phyloP scores from a whole-genome alignment of 2,797 vertebrate species.

The Tangara arthus region DNA sequence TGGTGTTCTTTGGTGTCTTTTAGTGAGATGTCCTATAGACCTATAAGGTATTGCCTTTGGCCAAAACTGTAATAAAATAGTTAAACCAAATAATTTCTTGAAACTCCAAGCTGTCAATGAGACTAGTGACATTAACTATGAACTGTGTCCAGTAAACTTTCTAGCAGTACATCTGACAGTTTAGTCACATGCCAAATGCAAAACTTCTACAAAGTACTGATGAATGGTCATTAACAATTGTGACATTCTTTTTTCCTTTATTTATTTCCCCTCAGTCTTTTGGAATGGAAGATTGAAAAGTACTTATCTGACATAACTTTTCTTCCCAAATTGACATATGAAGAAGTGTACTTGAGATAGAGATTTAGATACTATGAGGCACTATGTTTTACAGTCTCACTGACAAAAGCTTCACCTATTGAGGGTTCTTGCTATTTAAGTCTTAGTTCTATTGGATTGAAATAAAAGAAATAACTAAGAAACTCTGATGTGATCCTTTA shows the following conservation, averaged over 20 bases:
- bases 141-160: background rate
- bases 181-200: background rate
- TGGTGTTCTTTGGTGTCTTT: background rate
- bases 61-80: background rate
- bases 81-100: background rate
- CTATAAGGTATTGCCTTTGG: background rate
- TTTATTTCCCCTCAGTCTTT: background rate
- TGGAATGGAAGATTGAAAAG: background rate
- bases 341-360: background rate
- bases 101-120: background rate
- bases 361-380: background rate
- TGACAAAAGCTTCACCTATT: background rate
- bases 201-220: background rate
- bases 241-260: fast-evolving
- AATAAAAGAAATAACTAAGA: background rate
- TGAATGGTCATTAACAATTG: background rate
- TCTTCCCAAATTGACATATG: background rate
- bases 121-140: background rate
- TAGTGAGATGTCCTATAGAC: background rate
- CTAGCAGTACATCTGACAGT: background rate
- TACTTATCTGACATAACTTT: background rate
- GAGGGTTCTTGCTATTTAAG: background rate
- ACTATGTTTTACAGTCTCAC: background rate
- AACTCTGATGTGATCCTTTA: background rate
- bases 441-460: background rate